Evolutionary conservation across 2,113 vertebrate genomes (phyloP), one percentile per base, ranked within the genome.

Genomic region (Zapornia atra): DNA sequence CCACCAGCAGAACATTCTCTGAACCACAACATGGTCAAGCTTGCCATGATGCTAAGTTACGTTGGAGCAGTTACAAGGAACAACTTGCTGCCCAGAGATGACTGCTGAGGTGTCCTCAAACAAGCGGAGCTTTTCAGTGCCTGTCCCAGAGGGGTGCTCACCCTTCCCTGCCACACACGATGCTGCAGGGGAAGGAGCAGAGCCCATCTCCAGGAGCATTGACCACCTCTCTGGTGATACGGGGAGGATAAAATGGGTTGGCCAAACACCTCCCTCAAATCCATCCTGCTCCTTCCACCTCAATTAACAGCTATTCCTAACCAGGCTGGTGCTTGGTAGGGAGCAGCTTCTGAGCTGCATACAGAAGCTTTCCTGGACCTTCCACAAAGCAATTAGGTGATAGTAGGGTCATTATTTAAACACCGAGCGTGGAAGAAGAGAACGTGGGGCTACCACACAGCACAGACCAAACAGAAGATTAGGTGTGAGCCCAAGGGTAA

Each of bases 391-490:
- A 46, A 65, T 54, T 54, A 54, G 59, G 12, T 1, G 6, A 6
- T 48, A 24, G 36, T 2, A 26, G 14, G 29, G 14, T 86, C 4
- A 15, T 83, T 82, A 29, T 53, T 15, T 53, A 53, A 53, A n/a
- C 36, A 42, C 22, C 78, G 48, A 34, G 12, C 6, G 44, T 44
- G 44, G 44, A 46, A 46, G 44, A 18, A 46, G 38, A 54, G 70
- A 75, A 54, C 0, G 1, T 20, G 44, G 59, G 26, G 56, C 71
- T 82, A 60, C 66, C 25, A 10, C 0, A 0, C 4, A 36, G 42
- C 16, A 12, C 50, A 83, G 90, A 44, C 26, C 56, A 50, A 42
- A 54, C 24, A 15, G 26, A 75, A 28, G 44, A 5, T 34, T 22
- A 64, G 21, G 16, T 36, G 42, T 0, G 19, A 86, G 13, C 29